These are phyloP conservation scores for Sparus aurata DNA, from an alignment of 2,797 vertebrate genomes.

Conservation along the genomic window DNA sequence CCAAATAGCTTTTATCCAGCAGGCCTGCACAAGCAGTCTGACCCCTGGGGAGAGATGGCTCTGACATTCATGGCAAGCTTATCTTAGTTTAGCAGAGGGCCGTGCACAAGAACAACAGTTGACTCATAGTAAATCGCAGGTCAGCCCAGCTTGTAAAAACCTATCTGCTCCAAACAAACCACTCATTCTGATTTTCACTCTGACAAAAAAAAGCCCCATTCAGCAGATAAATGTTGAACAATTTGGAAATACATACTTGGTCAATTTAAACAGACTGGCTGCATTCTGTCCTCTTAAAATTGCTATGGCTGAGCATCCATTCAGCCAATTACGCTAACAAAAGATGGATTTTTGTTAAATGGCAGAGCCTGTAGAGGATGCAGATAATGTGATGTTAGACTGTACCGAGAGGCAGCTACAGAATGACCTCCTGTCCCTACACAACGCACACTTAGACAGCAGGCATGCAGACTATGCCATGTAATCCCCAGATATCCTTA, in stretches of 20 bases:
- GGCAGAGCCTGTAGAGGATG: constrained; percentile 65
- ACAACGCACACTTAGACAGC: constrained; percentile 79
- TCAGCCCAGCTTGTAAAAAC: constrained; percentile 65
- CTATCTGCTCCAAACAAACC: constrained; percentile 56
- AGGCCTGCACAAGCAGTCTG: constrained; percentile 36
- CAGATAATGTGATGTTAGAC: constrained; percentile 71
- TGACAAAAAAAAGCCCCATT: constrained; percentile 68
- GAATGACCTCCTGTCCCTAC: constrained; percentile 78
- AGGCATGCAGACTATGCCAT: constrained; percentile 83
- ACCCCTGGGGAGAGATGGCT: constrained; percentile 53
- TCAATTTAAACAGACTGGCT: constrained; percentile 68
- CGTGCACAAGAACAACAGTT: constrained; percentile 81
- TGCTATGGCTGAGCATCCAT: constrained; percentile 69
- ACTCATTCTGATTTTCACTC: constrained; percentile 49
- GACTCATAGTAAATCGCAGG: constrained; percentile 76
- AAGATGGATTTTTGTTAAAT: constrained; percentile 73
- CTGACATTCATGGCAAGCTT: constrained; percentile 64
- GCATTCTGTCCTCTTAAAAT: constrained; percentile 69
- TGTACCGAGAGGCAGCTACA: constrained; percentile 77
- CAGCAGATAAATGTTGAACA: constrained; percentile 73
- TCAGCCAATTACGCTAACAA: constrained; percentile 77
- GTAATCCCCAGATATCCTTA: constrained; percentile 85
- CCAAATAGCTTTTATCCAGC: constrained; percentile 40
- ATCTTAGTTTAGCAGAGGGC: constrained; percentile 75
- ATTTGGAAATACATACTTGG: constrained; percentile 82